Evolutionary conservation across 2,113 vertebrate genomes (phyloP).

Genomic region (Nesospiza acunhae): DNA sequence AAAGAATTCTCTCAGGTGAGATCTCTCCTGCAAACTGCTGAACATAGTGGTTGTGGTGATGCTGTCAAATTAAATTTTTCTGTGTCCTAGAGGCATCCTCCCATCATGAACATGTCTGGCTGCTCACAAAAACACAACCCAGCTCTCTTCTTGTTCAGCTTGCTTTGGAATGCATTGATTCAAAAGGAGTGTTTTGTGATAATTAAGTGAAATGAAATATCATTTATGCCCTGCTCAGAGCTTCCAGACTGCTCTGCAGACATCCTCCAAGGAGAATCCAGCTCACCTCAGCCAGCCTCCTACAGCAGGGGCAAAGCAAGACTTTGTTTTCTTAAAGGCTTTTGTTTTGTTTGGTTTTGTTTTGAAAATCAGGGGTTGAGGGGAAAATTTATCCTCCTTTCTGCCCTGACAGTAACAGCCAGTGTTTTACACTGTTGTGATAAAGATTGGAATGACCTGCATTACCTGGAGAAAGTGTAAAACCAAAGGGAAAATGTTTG

Average conservation of each 20-base stretch:
- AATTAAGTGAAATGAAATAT: background rate
- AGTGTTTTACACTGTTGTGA: background rate
- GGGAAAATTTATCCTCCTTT: background rate
- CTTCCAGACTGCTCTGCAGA: background rate
- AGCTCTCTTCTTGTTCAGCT: background rate
- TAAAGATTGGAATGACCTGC: background rate
- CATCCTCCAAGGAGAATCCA: background rate
- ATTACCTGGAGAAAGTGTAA: background rate
- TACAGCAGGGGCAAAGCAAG: background rate
- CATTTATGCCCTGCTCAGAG: background rate
- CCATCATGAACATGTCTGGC: background rate
- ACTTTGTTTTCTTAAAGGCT: background rate
- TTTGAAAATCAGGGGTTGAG: background rate
- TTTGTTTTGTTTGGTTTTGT: background rate
- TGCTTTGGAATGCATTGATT: background rate
- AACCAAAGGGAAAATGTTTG: fast-evolving
- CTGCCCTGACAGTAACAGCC: background rate
- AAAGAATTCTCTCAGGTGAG: conserved; percentile 21
- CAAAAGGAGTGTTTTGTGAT: background rate
- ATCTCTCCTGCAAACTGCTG: background rate
- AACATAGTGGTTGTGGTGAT: background rate
- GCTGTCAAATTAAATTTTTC: conserved; percentile 26
- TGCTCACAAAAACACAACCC: background rate
- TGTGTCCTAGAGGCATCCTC: conserved; percentile 24
- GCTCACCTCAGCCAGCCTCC: background rate